A percentile compares a stretch with the other conserved stretches of the same genome.
Conservation (phyloP, 2,797 vertebrate genomes). For the Lepilemur septentrionalis region DNA sequence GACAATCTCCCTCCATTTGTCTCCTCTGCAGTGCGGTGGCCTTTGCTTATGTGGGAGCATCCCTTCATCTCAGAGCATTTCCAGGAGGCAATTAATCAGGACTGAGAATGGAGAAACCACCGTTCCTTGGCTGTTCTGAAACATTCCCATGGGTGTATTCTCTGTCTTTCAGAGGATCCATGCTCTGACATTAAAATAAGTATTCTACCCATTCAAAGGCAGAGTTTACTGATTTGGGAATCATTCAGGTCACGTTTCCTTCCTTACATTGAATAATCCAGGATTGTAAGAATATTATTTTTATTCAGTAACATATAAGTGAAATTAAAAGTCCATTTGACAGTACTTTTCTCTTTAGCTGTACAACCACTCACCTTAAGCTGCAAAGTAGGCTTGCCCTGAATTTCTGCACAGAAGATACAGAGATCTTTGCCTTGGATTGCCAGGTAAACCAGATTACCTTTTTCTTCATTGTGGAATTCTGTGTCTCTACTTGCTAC, state of each 20-base stretch:
- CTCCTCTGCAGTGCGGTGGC: too few relatives aligned
- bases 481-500: neutral
- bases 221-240: neutral
- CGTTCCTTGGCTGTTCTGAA: neutral
- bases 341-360: neutral
- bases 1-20: neutral
- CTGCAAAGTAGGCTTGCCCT: neutral
- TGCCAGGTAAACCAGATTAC: constrained; percentile 22
- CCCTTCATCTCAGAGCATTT: neutral
- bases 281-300: neutral
- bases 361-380: constrained; percentile 53
- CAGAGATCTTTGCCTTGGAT: neutral
- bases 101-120: neutral
- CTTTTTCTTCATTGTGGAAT: neutral
- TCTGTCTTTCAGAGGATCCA: neutral
- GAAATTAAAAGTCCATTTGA: neutral
- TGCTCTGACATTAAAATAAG: neutral
- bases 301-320: neutral
- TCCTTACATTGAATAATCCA: neutral
- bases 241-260: neutral
- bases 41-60: neutral
- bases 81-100: neutral
- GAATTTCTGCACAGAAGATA: constrained; percentile 34
- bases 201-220: too few relatives aligned
- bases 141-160: neutral